phyloP scores from a whole-genome alignment of 2,888 invertebrate genomes.

The Apotomis turbidana region DNA sequence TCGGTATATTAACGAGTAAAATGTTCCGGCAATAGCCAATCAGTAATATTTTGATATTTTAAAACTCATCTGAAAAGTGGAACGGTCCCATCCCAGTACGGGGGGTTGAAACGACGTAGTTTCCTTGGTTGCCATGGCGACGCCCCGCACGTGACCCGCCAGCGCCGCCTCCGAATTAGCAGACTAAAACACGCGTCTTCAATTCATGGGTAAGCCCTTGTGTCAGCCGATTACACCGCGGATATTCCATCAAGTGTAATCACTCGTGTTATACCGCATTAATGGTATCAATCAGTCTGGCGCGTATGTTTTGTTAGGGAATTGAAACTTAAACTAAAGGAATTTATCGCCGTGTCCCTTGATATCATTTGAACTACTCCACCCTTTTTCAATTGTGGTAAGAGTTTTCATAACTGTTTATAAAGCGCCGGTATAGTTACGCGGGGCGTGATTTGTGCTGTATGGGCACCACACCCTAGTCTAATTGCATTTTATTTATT shows the following conservation, averaged over 20 bases:
- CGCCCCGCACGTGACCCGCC: constrained; percentile 72
- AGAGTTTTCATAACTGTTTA: constrained; percentile 60
- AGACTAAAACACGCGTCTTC: constrained; percentile 57
- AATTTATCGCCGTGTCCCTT: constrained; percentile 45
- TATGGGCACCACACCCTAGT: constrained; percentile 56
- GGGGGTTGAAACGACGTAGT: constrained; percentile 73
- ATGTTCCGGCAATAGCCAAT: constrained; percentile 5
- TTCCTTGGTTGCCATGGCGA: constrained; percentile 77
- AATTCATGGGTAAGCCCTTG: constrained; percentile 64
- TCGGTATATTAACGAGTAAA: background rate
- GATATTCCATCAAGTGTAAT: constrained; percentile 60
- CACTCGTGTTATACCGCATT: constrained; percentile 53
- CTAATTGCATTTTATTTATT: constrained; percentile 82
- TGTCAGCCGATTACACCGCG: constrained; percentile 57
- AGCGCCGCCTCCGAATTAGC: constrained; percentile 65
- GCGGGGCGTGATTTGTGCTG: constrained; percentile 54
- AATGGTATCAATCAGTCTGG: constrained; percentile 24
- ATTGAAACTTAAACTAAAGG: constrained; percentile 24
- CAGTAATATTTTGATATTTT: constrained; percentile 22
- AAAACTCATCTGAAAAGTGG: constrained; percentile 46
- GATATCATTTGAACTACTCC: constrained; percentile 59
- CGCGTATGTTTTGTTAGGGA: constrained; percentile 13
- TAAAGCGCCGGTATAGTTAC: constrained; percentile 54
- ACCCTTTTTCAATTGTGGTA: constrained; percentile 50
- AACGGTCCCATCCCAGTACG: constrained; percentile 51